phyloP scores from a whole-genome alignment of 2,888 invertebrate species.

The Trachelus stipa region DNA sequence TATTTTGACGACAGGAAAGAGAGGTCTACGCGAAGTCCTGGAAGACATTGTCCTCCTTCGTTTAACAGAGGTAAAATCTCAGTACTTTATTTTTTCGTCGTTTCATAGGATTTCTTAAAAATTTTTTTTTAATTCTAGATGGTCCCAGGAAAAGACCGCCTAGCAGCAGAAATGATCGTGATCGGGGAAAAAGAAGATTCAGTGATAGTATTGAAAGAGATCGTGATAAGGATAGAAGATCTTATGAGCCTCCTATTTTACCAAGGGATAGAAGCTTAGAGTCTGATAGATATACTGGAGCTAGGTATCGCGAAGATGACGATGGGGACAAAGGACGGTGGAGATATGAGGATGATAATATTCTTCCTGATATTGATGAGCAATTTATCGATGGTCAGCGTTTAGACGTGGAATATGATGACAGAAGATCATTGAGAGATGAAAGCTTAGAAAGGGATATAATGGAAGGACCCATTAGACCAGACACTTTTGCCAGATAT shows the following conservation, averaged over 20 bases:
- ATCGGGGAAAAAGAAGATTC: slow-evolving; percentile 42
- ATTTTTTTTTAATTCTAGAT: neutral
- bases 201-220: slow-evolving; percentile 42
- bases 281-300: slow-evolving; percentile 34
- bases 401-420: slow-evolving; percentile 46
- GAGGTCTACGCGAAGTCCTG: slow-evolving; percentile 51
- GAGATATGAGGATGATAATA: slow-evolving; percentile 45
- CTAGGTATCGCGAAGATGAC: slow-evolving; percentile 33
- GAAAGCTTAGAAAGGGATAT: slow-evolving; percentile 54
- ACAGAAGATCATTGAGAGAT: slow-evolving; percentile 44
- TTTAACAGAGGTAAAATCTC: neutral
- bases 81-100: neutral
- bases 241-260: slow-evolving; percentile 59
- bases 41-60: slow-evolving; percentile 30
- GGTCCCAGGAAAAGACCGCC: slow-evolving; percentile 16
- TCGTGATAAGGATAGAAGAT: slow-evolving; percentile 42
- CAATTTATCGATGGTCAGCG: slow-evolving; percentile 44
- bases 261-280: slow-evolving; percentile 51
- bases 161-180: slow-evolving; percentile 42
- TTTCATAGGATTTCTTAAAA: neutral
- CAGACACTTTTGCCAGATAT: slow-evolving; percentile 20
- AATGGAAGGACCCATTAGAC: slow-evolving; percentile 41
- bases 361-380: slow-evolving; percentile 42
- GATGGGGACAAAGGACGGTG: slow-evolving; percentile 43
- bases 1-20: slow-evolving; percentile 49